Conservation (phyloP, 2,888 invertebrate genomes). For the Capitulum mitella region DNA sequence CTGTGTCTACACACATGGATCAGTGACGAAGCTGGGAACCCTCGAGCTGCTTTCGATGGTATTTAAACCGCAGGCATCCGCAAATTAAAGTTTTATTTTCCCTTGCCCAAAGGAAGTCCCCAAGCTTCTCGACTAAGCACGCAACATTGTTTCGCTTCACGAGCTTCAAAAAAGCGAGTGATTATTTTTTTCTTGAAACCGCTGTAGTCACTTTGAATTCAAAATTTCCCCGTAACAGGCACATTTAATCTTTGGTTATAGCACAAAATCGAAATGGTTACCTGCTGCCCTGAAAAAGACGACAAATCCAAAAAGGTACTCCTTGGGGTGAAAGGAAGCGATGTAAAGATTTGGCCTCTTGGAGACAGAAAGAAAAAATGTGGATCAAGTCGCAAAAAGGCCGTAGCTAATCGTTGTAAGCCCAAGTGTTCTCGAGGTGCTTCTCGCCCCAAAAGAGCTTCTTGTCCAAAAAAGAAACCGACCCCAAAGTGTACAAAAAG, state of each 20-base stretch:
- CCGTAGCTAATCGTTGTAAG: background rate
- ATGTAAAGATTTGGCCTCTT: background rate
- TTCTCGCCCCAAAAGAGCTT: background rate
- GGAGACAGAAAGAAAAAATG: background rate
- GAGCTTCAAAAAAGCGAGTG: background rate
- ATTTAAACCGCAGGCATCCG: too few species aligned
- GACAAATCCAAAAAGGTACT: background rate
- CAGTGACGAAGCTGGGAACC: too few species aligned
- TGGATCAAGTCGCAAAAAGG: background rate
- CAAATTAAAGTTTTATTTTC: too few species aligned
- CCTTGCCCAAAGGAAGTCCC: too few species aligned
- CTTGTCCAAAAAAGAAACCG: background rate
- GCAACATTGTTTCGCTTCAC: background rate
- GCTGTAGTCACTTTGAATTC: background rate
- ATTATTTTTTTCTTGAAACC: background rate
- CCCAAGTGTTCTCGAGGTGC: background rate
- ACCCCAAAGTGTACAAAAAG: background rate
- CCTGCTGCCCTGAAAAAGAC: background rate
- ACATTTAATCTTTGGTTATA: too few species aligned
- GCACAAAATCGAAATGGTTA: background rate
- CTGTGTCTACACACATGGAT: too few species aligned
- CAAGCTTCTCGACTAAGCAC: too few species aligned
- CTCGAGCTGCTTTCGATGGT: too few species aligned
- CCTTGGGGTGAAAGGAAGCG: background rate
- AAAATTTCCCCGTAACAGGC: background rate